Evolutionary conservation across 2,888 invertebrate species (phyloP), one percentile per base, ranked within the genome.

Genomic region (Maniola hyperantus): DNA sequence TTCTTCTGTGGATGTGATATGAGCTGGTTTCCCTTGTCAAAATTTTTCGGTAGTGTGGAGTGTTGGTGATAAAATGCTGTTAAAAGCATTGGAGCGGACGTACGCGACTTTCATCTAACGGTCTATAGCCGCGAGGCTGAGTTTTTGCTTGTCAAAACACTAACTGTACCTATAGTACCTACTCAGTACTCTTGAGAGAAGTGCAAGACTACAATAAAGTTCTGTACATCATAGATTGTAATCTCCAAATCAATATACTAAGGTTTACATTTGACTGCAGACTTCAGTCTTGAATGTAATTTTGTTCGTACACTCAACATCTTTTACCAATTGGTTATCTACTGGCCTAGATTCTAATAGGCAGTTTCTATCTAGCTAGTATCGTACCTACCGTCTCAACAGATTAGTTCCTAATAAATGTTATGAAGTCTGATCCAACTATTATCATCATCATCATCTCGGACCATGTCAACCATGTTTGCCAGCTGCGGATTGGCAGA

Each of bases 131-230:
- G 72, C 78, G 78, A 81, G 77, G 78, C 78, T 81, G 77, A 78
- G 76, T 88, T 90, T 89, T 89, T 89, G 88, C 87, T 83, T 83
- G 86, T 88, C 87, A 83, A 88, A 87, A 83, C 74, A 74, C 76
- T 90, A 89, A 89, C 90, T 84, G 15, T 15, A 48, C 74, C 76
- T n/a, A 75, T 76, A 73, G 78, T 80, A 82, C 53, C 64, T 81
- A 76, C 2, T 26, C 26, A 26, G 26, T 26, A 26, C 26, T 26
- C 26, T 26, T 26, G 26, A 26, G 26, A 26, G 26, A n/a, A n/a
- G 26, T 26, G n/a, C n/a, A n/a, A 2, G 26, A 26, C 26, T 4
- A 26, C 26, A 26, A 26, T 26, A 26, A 26, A 2, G 26, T 26
- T 39, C 11, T 39, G 11, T 39, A 11, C 26, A 26, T 26, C 26